These are phyloP conservation scores for Telmatochromis brachygnathus DNA, from an alignment of 2,113 vertebrate genomes.

Conservation along the genomic window DNA sequence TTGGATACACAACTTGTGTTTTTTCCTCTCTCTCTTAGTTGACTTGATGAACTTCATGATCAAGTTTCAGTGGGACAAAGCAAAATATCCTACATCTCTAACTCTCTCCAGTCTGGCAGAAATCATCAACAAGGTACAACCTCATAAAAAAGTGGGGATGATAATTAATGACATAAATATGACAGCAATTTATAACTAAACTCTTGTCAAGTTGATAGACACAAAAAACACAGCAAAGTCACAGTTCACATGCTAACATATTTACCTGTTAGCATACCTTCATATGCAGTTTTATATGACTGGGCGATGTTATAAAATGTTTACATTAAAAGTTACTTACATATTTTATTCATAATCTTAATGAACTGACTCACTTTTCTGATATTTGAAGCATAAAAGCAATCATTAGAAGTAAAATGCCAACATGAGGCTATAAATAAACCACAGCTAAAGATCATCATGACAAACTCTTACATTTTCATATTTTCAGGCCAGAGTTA, in stretches of 20 bases:
- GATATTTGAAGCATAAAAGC: background rate
- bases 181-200: background rate
- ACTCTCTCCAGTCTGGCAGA: constrained; percentile 82
- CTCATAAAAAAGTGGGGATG: background rate
- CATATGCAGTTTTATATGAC: background rate
- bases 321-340: background rate
- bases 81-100: constrained; percentile 87
- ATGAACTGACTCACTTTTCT: rapidly evolving
- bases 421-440: background rate
- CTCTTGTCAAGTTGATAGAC: background rate
- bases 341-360: background rate
- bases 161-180: background rate
- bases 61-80: constrained; percentile 95
- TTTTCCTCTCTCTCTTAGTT: constrained; percentile 66
- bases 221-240: background rate
- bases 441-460: background rate
- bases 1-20: background rate
- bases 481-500: background rate
- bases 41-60: constrained; percentile 83
- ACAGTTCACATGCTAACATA: background rate
- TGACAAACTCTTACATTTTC: background rate
- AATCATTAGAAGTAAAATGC: background rate
- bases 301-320: background rate
- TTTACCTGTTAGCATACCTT: background rate
- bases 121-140: constrained; percentile 83